Evolutionary conservation across 2,113 vertebrate species (phyloP), one percentile per base, ranked within the genome.

Genomic region (Oxygymnocypris stewartii): DNA sequence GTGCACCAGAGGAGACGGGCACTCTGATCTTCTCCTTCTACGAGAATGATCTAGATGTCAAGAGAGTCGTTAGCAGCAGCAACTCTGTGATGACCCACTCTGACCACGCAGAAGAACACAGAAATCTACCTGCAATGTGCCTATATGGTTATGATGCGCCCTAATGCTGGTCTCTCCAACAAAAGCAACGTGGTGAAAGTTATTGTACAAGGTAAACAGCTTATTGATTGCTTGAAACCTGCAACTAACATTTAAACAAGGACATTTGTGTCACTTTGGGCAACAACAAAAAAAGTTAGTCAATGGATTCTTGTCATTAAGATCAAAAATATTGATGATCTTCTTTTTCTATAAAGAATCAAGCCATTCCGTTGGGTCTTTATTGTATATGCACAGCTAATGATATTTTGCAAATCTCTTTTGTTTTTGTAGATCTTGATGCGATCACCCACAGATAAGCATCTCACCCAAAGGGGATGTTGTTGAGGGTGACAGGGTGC

Each of bases 1-100:
- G 89, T 4, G 94, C 94, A 78, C 89, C 90, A 0, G 87, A 90
- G 13, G 95, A 95, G 85, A 91, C 67, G 20, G 93, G 93, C 42
- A 3, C 31, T 31, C 82, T 94, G 28, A 8, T 42, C 23, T 91
- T 92, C 88, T 35, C 28, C 6, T 94, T 94, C 86, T 91, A 91
- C 59, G 85, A 89, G 28, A 51, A 79, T 2, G 0, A 77, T 13
- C 0, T 71, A 16, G 37, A 6, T 23, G 75, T 93, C 31, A 89
- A 87, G 47, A 37, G 71, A 13, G 1, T 65, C 1, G 6, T 0
- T 1, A 2, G 51, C 2, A 31, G 0, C 13, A 84, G 18, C 4
- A 94, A 87, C 85, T 69, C 87, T 1, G 67, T 73, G 2, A 76
- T 79, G 8, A 84, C 86, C n/a, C 75, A 86, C 11, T 0, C 35